Evolutionary conservation across 1,140 invertebrate species (phyloP), one percentile per base, ranked within the genome.

Genomic region (Globodera ellingtonae): DNA sequence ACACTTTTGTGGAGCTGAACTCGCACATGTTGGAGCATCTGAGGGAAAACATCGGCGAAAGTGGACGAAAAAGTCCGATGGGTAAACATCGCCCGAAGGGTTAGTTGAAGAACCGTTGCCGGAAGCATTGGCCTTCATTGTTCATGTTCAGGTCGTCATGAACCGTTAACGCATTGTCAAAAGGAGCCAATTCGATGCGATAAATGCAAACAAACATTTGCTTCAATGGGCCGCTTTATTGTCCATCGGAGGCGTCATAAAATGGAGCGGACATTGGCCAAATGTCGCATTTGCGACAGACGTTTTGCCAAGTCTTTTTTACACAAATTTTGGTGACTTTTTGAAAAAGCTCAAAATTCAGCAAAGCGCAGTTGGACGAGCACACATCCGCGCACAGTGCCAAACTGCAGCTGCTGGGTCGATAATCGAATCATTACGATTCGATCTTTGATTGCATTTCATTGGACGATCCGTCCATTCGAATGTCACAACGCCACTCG

Each of bases 1-100:
- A 82, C 47, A 82, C 82, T 62, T 46, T 78, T 24, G 46, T 46
- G 46, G 81, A 67, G 46, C 59, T 82, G 13, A 67, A 66, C 15
- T 70, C 69, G 50, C 81, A 82, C 56, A 62, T 82, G 21, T 52
- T 84, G 69, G 81, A 84, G 46, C 81, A 82, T 71, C 67, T 82
- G 35, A 78, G 78, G n/a, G 82, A 84, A 62, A 13, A 62, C 10
- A 62, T 62, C 4, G 56, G 56, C 56, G 56, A 4, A 62, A 52
- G 15, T 8, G 52, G 9, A 52, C 52, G 9, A 52, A 52, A 52
- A 52, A 52, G 15, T 10, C 8, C 52, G 7, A 15, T 15, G 15
- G 52, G 15, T 15, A 52, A 52, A 52, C 52, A 15, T 10, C 52
- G 52, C 52, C 52, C 15, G 52, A 52, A 15, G 52, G 52, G 52